A percentile compares a stretch with the other conserved stretches of the same genome.
phyloP scores from a whole-genome alignment of 2,888 invertebrate species.

The Ecliptopera silaceata region DNA sequence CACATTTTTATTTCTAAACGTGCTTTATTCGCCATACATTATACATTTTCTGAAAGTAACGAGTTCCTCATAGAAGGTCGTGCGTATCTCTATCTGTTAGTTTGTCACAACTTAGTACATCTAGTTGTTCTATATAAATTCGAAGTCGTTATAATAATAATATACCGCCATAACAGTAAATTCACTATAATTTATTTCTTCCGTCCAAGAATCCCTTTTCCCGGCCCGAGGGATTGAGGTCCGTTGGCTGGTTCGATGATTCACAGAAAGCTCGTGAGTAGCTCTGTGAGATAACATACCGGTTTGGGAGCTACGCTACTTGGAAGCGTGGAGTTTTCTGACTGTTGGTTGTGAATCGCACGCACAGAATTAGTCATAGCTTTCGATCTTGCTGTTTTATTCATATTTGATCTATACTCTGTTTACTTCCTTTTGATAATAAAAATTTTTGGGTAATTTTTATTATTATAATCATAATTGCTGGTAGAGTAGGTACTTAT shows the following conservation, averaged over 20 bases:
- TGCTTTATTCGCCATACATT: neutral
- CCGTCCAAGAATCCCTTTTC: conserved; percentile 14
- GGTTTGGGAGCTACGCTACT: conserved; percentile 31
- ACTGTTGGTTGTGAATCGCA: conserved; percentile 21
- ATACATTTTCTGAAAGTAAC: neutral
- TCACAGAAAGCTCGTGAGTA: conserved; percentile 32
- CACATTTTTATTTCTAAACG: neutral
- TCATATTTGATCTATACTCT: neutral
- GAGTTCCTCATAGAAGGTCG: too few relatives aligned
- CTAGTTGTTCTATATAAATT: neutral
- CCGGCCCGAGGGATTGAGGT: conserved; percentile 15
- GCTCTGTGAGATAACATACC: conserved; percentile 33
- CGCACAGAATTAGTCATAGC: conserved; percentile 19
- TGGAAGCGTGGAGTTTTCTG: conserved; percentile 19
- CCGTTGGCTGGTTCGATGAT: conserved; percentile 26
- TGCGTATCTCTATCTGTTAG: too few relatives aligned
- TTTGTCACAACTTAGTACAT: too few relatives aligned
- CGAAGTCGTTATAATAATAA: neutral
- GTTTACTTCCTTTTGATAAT: too few relatives aligned
- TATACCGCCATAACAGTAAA: neutral
- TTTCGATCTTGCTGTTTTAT: conserved; percentile 6
- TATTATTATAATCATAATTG: too few relatives aligned
- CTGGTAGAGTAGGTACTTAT: too few relatives aligned
- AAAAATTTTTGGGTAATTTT: too few relatives aligned
- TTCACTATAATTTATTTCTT: conserved; percentile 13